Conservation (phyloP, 1,140 invertebrate species). For the Meteorus sp. region DNA sequence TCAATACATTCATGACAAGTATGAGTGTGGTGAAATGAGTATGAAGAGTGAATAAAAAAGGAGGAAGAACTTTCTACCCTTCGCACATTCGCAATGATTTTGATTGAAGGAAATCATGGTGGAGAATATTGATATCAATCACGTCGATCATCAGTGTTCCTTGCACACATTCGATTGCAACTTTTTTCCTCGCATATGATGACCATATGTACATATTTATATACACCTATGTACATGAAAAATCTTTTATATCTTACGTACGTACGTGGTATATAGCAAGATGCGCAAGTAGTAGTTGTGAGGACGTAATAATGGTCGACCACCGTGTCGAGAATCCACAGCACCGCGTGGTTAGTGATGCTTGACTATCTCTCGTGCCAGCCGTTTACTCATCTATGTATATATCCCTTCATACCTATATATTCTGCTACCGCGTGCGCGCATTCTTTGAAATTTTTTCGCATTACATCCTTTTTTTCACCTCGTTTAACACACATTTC, state of each 20-base stretch:
- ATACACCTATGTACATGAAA: too few relatives aligned
- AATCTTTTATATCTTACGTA: too few relatives aligned
- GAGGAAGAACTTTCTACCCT: too few relatives aligned
- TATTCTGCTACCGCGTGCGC: not conserved
- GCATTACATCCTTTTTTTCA: not conserved
- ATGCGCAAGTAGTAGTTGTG: not conserved
- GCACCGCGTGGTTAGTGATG: slow-evolving; percentile 17
- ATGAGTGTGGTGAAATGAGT: too few relatives aligned
- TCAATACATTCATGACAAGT: too few relatives aligned
- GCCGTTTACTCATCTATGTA: slow-evolving; percentile 14
- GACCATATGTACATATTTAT: too few relatives aligned
- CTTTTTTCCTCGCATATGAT: too few relatives aligned
- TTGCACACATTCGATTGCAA: not conserved
- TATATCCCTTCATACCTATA: not conserved
- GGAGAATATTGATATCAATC: slow-evolving; percentile 21
- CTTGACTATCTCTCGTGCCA: slow-evolving; percentile 13
- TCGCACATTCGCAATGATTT: not conserved
- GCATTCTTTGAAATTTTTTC: not conserved
- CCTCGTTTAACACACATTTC: too few relatives aligned
- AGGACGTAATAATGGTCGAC: slow-evolving; percentile 11
- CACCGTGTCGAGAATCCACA: slow-evolving; percentile 19
- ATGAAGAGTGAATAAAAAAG: too few relatives aligned
- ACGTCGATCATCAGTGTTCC: too few relatives aligned
- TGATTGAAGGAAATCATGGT: slow-evolving; percentile 16
- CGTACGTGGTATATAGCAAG: too few relatives aligned